Percentiles rank a stretch among this genome's conserved stretches.
These are phyloP conservation scores for Aurelia coerulea DNA, from an alignment of 30 jellyfish, hydroid and myxozoan species.

Conservation along the genomic window DNA sequence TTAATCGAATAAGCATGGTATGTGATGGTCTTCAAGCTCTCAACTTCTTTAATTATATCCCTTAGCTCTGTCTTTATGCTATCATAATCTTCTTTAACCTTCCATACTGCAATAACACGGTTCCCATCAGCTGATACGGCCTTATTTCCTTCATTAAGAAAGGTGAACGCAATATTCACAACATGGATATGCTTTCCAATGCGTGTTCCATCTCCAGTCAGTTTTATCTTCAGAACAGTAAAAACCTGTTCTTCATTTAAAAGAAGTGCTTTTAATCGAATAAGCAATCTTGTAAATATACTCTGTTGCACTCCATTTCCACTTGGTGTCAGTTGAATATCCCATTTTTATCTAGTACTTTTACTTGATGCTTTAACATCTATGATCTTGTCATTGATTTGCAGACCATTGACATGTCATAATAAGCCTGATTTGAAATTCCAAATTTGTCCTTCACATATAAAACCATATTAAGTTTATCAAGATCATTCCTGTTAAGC, in stretches of 20 bases:
- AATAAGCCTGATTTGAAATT: slow-evolving; percentile 8
- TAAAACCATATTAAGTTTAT: neutral
- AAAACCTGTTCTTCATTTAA: neutral
- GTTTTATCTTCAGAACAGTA: neutral
- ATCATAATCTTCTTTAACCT: slow-evolving; percentile 33
- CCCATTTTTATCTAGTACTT: neutral
- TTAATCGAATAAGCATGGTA: neutral
- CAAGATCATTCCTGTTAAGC: slow-evolving; percentile 23
- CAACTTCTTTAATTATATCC: too few relatives aligned
- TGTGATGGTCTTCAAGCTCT: too few relatives aligned
- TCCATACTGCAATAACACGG: slow-evolving; percentile 18
- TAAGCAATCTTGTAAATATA: neutral
- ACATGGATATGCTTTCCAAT: slow-evolving; percentile 62
- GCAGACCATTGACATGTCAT: slow-evolving; percentile 20
- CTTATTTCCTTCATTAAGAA: slow-evolving; percentile 28
- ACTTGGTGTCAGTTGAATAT: slow-evolving; percentile 1
- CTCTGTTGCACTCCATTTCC: slow-evolving; percentile 27
- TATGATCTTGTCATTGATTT: slow-evolving; percentile 14
- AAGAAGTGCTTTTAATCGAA: neutral
- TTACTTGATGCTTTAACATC: neutral
- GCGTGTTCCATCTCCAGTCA: slow-evolving; percentile 49
- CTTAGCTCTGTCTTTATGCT: too few relatives aligned
- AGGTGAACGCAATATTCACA: slow-evolving; percentile 31
- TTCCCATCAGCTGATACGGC: slow-evolving; percentile 43
- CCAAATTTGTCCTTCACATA: slow-evolving; percentile 17